phyloP scores from a whole-genome alignment of 1,140 invertebrate species.

The Meteorus sp. region DNA sequence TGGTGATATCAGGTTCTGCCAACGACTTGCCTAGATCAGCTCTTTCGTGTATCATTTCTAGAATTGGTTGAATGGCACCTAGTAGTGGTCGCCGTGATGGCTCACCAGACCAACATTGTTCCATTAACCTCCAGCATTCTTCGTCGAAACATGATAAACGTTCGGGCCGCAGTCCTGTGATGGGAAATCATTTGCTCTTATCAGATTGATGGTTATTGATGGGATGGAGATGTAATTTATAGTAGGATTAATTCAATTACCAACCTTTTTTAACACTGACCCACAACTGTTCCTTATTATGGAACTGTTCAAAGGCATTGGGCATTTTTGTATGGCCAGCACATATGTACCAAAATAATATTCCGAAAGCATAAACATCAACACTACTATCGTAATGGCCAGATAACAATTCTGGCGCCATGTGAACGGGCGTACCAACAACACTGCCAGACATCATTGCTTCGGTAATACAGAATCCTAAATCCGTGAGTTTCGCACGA shows the following conservation, averaged over 20 bases:
- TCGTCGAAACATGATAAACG: slow-evolving; percentile 73
- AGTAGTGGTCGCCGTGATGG: slow-evolving; percentile 74
- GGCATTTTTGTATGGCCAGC: slow-evolving; percentile 81
- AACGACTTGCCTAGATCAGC: slow-evolving; percentile 45
- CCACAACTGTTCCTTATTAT: slow-evolving; percentile 88
- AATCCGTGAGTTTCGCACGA: slow-evolving; percentile 83
- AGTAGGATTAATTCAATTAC: no score
- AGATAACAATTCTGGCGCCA: slow-evolving; percentile 86
- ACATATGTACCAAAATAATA: slow-evolving; percentile 90
- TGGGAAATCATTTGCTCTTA: no score
- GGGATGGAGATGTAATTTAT: slow-evolving; percentile 14
- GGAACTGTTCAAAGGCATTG: slow-evolving; percentile 81
- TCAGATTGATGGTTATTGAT: neutral
- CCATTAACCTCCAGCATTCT: slow-evolving; percentile 84
- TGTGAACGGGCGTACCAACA: slow-evolving; percentile 88
- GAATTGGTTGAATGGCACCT: slow-evolving; percentile 73
- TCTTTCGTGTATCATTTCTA: slow-evolving; percentile 61
- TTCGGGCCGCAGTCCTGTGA: slow-evolving; percentile 75
- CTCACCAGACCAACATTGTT: slow-evolving; percentile 82
- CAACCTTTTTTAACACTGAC: slow-evolving; percentile 80
- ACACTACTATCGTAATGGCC: slow-evolving; percentile 84
- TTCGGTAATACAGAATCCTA: slow-evolving; percentile 90
- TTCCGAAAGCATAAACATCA: slow-evolving; percentile 90
- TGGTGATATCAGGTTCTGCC: slow-evolving; percentile 30
- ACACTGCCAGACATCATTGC: slow-evolving; percentile 88